Evolutionary conservation across 2,113 vertebrate species (phyloP).

Genomic region (Phyllopteryx taeniolatus): DNA sequence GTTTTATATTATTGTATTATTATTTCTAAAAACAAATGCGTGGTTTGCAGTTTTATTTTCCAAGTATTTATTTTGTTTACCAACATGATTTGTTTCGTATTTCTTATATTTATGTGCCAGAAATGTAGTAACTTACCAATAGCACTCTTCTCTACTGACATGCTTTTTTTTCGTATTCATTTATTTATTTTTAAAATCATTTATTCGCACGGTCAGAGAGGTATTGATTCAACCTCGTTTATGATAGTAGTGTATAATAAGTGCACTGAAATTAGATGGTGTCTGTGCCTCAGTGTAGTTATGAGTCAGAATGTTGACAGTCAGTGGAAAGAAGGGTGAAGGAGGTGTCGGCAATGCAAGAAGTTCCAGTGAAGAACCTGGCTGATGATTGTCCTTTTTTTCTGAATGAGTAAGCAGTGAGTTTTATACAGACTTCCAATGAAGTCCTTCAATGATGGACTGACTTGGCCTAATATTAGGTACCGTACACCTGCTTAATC

Average conservation of each 20-base stretch:
- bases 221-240: background rate
- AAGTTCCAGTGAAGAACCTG: constrained; percentile 9
- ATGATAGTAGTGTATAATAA: background rate
- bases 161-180: background rate
- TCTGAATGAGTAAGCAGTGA: constrained; percentile 14
- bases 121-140: background rate
- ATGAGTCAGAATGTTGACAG: constrained; percentile 21
- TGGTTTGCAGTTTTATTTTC: too few relatives aligned
- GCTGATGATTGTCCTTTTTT: background rate
- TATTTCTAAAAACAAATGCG: too few relatives aligned
- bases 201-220: background rate
- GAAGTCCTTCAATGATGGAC: constrained; percentile 22
- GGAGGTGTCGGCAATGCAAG: constrained; percentile 7
- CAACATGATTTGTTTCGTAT: background rate
- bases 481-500: background rate
- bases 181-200: background rate
- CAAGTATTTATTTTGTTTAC: background rate
- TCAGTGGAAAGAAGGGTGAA: constrained; percentile 29
- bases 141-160: background rate
- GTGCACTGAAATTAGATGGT: background rate
- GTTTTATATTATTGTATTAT: too few relatives aligned
- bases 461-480: background rate
- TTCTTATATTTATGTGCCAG: background rate
- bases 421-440: constrained; percentile 3
- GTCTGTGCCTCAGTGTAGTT: background rate